Base-by-base conservation (phyloP, 2,797 vertebrate genomes). In the Dicrostonyx torquatus region DNA sequence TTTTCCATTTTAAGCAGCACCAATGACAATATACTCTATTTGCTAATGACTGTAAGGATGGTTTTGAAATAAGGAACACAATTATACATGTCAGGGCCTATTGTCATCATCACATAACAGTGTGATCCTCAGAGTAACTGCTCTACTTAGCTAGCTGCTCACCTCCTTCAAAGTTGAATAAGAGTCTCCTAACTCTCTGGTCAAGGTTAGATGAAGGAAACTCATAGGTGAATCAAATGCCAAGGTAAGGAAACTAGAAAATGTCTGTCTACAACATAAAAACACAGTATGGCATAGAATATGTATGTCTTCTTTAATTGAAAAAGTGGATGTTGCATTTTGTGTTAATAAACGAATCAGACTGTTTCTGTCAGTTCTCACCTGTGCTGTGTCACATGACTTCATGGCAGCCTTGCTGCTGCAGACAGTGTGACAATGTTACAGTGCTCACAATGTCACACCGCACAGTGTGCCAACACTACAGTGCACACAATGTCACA, bases 1-100 rank as follows among this genome's bases (percentile, higher is more conserved):
- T 77, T 93, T 91, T 29, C 22, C 8, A 62, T 78, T 73, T 92
- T 94, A 93, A 72, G 34, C 53, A 85, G 34, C 17, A 72, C 31
- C 26, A 92, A 45, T 9, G 83, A 91, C 64, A 50, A 66, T 80
- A 62, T 84, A 94, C 62, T 95, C n/a, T 91, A 6, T 31, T 92
- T 92, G 2, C 5, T 43, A 58, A 31, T 20, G 13, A 4, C 8
- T 80, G n/a, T 85, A 75, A 75, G 86, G 73, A 22, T 72, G 17
- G 89, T 76, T 89, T 93, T 77, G 89, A 87, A 93, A 76, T 40
- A 84, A 40, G n/a, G 94, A 89, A 31, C 43, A 64, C 13, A 73
- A 87, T 70, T 45, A 48, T 24, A 78, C 80, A 9, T 77, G 48
- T 82, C 79, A 72, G 13, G 20, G 60, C 9, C 55, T 92, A 55